Evolutionary conservation across 2,797 vertebrate species (phyloP), one percentile per base, ranked within the genome.

Genomic region (Eospalax fontanierii): DNA sequence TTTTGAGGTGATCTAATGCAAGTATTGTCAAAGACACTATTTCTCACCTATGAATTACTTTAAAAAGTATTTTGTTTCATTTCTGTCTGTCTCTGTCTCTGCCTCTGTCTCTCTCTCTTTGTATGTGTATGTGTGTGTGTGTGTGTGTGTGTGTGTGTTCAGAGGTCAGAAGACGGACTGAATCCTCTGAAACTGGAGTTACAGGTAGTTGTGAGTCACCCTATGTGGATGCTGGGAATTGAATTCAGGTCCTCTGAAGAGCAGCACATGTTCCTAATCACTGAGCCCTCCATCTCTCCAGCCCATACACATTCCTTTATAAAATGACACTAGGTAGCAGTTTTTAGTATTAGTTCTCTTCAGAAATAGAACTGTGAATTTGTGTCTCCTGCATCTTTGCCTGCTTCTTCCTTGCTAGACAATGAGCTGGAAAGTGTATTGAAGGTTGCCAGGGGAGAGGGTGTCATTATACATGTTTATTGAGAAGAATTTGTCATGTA

Each of bases 281-380:
- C 83, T 30, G 26, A 57, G 46, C 46, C 5, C 46, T n/a, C 46
- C 16, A 35, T 16, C 21, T 15, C 43, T 84, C 22, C 65, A 70
- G 82, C 15, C 46, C 14, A 16, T 12, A 54, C n/a, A 35, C 3
- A 88, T 35, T 89, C 15, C 35, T 59, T 68, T 81, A n/a, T 87
- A 8, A n/a, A 89, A 94, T 93, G 43, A 33, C 50, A 14, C 66
- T 38, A 19, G 73, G 35, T 70, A 38, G 46, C 54, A 89, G 66
- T 82, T 94, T 93, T 81, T 76, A 78, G 38, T 74, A 71, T 35
- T 61, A 40, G 8, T 83, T 85, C 11, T 73, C 71, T 92, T 89
- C 63, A 91, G 83, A 94, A 87, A 78, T 18, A 50, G 14, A 92
- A 83, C 66, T 43, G 18, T 35, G 59, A 81, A 87, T 57, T 79